Evolutionary conservation across 2,113 vertebrate genomes (phyloP).

Genomic region (Eulemur rufifrons): DNA sequence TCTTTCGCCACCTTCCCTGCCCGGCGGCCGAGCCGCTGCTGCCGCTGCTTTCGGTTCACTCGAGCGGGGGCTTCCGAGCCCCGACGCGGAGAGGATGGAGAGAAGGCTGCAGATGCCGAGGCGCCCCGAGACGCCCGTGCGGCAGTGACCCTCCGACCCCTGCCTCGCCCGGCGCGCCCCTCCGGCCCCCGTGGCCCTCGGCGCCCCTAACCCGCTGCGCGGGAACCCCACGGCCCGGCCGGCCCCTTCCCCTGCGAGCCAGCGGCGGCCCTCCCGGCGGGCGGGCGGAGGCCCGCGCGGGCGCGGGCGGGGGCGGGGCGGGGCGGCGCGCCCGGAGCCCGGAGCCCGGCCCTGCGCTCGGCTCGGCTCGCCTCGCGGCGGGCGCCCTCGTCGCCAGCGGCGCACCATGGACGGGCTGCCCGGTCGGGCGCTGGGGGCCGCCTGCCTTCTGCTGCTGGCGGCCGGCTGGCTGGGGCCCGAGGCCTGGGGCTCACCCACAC

Average conservation of each 20-base stretch:
- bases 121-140: slow-evolving; percentile 70
- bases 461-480: slow-evolving; percentile 80
- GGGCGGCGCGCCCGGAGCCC: slow-evolving; percentile 64
- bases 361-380: slow-evolving; percentile 76
- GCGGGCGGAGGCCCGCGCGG: slow-evolving; percentile 69
- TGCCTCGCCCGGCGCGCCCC: neutral
- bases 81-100: slow-evolving; percentile 76
- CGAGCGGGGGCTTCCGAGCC: slow-evolving; percentile 73
- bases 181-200: slow-evolving; percentile 40
- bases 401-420: slow-evolving; percentile 86
- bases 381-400: slow-evolving; percentile 77
- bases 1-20: neutral
- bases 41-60: slow-evolving; percentile 72
- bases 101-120: slow-evolving; percentile 67
- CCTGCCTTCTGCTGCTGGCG: slow-evolving; percentile 76
- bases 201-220: slow-evolving; percentile 57
- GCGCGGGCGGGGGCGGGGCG: slow-evolving; percentile 67
- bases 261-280: slow-evolving; percentile 66
- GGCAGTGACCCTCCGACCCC: slow-evolving; percentile 67
- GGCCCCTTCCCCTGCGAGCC: slow-evolving; percentile 69
- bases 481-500: slow-evolving; percentile 78
- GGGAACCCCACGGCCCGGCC: slow-evolving; percentile 59
- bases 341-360: slow-evolving; percentile 77
- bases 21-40: neutral
- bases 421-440: slow-evolving; percentile 82